Base-by-base conservation (phyloP, 2,888 invertebrate genomes). In the Lasioglossum malachurum region DNA sequence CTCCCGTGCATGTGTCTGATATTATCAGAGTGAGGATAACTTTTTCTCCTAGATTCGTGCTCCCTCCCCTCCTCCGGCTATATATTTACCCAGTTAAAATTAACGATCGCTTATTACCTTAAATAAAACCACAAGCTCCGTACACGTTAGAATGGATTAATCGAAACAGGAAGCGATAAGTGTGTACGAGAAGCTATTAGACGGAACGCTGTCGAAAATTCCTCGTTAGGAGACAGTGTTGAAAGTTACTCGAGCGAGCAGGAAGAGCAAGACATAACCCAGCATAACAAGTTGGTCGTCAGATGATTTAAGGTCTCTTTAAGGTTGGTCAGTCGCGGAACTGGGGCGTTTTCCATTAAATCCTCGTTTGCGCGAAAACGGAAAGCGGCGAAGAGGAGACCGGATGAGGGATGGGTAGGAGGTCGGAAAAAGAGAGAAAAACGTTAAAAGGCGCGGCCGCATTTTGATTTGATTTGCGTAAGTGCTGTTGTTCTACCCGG, bases 401-500 rank as follows among this genome's bases (percentile, higher is more conserved):
- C 67, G 19, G 19, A 35, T 23, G 38, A 75, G 53, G 80, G 60
- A 27, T 71, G 84, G 75, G 73, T 41, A 31, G 35, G 0, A 10
- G 14, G 75, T 38, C 53, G 64, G 76, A 67, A 73, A 84, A 82
- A 69, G 73, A 71, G 67, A 27, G 77, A 60, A 69, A 60, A 72
- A 71, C 41, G 71, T 2, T 44, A 44, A 53, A 74, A 73, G 46
- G 60, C 46, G 82, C 41, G 82, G 80, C 88, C 90, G 88, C 89
- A 90, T 86, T 84, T 84, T 91, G 86, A 93, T 93, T 90, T 89
- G 89, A 92, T 93, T 93, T 92, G 86, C 90, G 84, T 92, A 92
- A 93, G 93, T 92, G 90, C 88, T 89, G 90, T 88, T 91, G 84
- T 89, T 77, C 19, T 83, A 80, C 12, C 27, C 38, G n/a, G 35